Evolutionary conservation across 1,140 invertebrate genomes (phyloP).

Genomic region (Aphaenogaster floridana): DNA sequence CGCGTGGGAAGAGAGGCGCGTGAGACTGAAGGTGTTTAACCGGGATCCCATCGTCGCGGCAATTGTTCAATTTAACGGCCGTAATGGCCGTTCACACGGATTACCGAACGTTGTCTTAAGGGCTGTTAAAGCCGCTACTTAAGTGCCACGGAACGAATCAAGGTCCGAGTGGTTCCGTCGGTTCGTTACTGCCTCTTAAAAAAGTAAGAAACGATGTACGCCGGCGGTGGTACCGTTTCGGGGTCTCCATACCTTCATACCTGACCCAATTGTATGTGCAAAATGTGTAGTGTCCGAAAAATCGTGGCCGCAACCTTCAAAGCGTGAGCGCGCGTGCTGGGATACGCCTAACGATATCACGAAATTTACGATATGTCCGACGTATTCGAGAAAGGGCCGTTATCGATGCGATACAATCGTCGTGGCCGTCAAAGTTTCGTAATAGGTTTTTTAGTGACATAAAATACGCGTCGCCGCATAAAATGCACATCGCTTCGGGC

Average conservation of each 20-base stretch:
- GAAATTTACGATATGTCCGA: slow-evolving; percentile 44
- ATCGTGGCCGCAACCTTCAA: slow-evolving; percentile 11
- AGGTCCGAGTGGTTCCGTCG: slow-evolving; percentile 56
- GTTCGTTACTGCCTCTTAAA: slow-evolving; percentile 50
- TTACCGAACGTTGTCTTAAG: slow-evolving; percentile 73
- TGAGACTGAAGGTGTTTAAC: slow-evolving; percentile 76
- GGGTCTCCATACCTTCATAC: slow-evolving; percentile 27
- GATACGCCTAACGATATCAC: slow-evolving; percentile 27
- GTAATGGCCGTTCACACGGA: slow-evolving; percentile 71
- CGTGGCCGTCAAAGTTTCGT: not conserved
- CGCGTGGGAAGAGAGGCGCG: slow-evolving; percentile 75
- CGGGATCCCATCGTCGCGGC: slow-evolving; percentile 72
- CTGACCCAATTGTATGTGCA: slow-evolving; percentile 28
- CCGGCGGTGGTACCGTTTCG: slow-evolving; percentile 4
- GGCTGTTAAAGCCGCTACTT: slow-evolving; percentile 68
- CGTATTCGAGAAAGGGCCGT: slow-evolving; percentile 27
- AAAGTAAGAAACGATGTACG: not conserved
- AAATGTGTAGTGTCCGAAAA: slow-evolving; percentile 25
- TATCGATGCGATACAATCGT: slow-evolving; percentile 16
- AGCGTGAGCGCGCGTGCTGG: not conserved
- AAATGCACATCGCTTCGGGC: slow-evolving; percentile 35
- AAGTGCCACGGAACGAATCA: slow-evolving; percentile 67
- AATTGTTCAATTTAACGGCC: slow-evolving; percentile 79
- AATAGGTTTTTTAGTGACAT: slow-evolving; percentile 41
- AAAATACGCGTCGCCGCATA: slow-evolving; percentile 42